phyloP scores from a whole-genome alignment of 2,888 invertebrate genomes.

The Perithous albicinctus region DNA sequence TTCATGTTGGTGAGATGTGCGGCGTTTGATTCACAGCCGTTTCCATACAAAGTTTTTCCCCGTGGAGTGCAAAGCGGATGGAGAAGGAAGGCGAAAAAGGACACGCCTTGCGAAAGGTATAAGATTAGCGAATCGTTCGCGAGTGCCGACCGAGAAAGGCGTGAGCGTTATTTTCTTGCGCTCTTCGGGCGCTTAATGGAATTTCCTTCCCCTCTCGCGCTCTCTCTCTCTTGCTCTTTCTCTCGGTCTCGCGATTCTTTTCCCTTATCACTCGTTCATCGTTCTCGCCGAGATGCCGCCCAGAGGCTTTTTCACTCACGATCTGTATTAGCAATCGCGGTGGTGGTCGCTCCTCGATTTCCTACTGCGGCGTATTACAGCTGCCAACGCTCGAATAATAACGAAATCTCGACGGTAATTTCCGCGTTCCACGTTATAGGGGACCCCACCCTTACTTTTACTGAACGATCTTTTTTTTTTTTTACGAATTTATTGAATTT shows the following conservation, averaged over 20 bases:
- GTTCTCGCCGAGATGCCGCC: constrained; percentile 45
- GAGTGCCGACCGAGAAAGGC: constrained; percentile 68
- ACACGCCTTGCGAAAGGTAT: constrained; percentile 51
- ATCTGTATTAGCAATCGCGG: constrained; percentile 72
- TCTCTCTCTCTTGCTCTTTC: constrained; percentile 20
- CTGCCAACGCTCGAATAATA: constrained; percentile 1
- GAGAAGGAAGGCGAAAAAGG: constrained; percentile 20
- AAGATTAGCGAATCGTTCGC: constrained; percentile 59
- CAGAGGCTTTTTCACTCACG: constrained; percentile 67
- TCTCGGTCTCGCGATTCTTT: constrained; percentile 27
- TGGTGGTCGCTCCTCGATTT: constrained; percentile 66
- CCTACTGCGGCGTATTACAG: neutral
- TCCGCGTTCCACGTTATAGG: constrained; percentile 45
- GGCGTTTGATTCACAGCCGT: constrained; percentile 9
- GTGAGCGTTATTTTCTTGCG: constrained; percentile 67
- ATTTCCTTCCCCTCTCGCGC: constrained; percentile 33
- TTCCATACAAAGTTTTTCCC: constrained; percentile 27
- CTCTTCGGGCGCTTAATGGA: constrained; percentile 26
- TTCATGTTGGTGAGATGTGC: constrained; percentile 14
- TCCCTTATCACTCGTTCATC: constrained; percentile 44
- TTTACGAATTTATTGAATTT: neutral
- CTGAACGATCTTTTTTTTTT: neutral
- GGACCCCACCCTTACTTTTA: constrained; percentile 4
- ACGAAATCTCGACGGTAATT: constrained; percentile 35
- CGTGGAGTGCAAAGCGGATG: neutral